Conservation (phyloP, 2,113 vertebrate genomes). For the Furnarius figulus region DNA sequence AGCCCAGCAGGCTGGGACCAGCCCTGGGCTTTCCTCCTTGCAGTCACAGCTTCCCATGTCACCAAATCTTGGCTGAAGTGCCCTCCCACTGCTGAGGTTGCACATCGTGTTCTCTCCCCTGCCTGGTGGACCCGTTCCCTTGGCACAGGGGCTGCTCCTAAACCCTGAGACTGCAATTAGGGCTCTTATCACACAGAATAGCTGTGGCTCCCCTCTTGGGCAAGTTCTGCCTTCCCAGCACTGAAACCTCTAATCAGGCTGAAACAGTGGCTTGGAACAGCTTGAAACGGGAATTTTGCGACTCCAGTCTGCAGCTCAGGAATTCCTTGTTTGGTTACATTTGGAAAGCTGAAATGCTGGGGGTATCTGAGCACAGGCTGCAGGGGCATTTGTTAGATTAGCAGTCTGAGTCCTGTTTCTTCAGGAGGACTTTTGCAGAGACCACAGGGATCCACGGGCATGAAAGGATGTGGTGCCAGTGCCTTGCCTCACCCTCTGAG, state of each 20-base stretch:
- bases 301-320: conserved; percentile 21
- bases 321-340: conserved; percentile 17
- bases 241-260: conserved; percentile 27
- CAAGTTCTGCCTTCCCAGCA: conserved; percentile 15
- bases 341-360: background rate
- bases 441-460: background rate
- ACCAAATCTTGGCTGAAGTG: background rate
- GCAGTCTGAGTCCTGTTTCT: background rate
- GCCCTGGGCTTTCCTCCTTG: background rate
- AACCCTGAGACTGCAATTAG: background rate
- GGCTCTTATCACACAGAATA: background rate
- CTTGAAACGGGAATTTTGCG: background rate
- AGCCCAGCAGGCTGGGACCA: background rate
- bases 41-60: background rate
- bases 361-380: background rate
- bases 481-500: background rate
- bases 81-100: background rate
- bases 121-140: background rate
- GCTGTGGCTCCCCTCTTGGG: conserved; percentile 19
- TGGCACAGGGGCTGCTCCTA: background rate
- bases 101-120: background rate
- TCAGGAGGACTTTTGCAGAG: background rate
- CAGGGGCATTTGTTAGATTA: background rate
- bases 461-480: background rate
- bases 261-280: background rate